Evolutionary conservation across 2,797 vertebrate species (phyloP).

Genomic region (Sebastes goodei): DNA sequence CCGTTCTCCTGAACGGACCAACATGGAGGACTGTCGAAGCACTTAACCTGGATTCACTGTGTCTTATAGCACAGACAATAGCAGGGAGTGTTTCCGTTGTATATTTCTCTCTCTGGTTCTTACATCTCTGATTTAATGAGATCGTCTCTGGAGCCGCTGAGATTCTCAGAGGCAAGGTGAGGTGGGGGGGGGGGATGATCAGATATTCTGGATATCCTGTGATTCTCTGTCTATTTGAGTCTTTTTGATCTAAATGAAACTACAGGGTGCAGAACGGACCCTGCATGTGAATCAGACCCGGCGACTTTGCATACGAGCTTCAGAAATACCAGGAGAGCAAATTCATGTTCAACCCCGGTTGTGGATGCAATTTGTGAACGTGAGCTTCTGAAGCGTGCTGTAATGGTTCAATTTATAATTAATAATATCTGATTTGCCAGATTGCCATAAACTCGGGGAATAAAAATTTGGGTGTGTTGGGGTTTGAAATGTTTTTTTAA

Average conservation of each 20-base stretch:
- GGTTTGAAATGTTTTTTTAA: conserved; percentile 64
- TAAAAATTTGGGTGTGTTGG: conserved; percentile 87
- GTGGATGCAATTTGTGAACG: conserved; percentile 76
- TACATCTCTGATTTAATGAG: conserved; percentile 75
- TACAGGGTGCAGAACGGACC: conserved; percentile 65
- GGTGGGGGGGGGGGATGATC: conserved; percentile 44
- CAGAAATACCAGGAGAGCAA: conserved; percentile 69
- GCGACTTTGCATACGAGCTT: conserved; percentile 53
- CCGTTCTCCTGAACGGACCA: conserved; percentile 35
- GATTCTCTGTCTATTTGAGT: conserved; percentile 77
- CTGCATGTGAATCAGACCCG: conserved; percentile 73
- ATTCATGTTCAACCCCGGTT: conserved; percentile 67
- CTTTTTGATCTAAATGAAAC: conserved; percentile 83
- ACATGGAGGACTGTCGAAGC: conserved; percentile 32
- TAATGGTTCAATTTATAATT: conserved; percentile 88
- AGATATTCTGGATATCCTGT: conserved; percentile 74
- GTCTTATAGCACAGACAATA: conserved; percentile 36
- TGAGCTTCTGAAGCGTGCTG: conserved; percentile 70
- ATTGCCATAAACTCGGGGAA: conserved; percentile 89
- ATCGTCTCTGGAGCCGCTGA: conserved; percentile 55
- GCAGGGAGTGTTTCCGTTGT: conserved; percentile 38
- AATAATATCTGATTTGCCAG: conserved; percentile 95
- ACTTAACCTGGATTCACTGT: conserved; percentile 44
- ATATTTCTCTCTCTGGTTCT: conserved; percentile 47
- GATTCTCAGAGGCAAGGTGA: conserved; percentile 72